A percentile compares a stretch with the other conserved stretches of the same genome.
Conservation (phyloP, 2,888 invertebrate species). For the Toxonevra muliebris region DNA sequence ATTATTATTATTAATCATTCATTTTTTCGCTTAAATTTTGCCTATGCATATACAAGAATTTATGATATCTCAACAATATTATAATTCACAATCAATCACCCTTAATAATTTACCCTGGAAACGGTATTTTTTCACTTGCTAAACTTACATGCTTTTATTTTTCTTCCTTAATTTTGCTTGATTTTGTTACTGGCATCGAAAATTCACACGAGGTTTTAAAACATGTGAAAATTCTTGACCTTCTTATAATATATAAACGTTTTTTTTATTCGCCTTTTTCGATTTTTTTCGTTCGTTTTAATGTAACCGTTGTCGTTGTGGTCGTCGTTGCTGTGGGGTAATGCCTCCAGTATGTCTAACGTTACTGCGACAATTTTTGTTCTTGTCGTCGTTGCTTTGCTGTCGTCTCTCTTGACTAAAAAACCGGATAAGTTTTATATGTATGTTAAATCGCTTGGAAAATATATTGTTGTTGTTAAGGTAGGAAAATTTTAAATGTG, state of each 20-base stretch:
- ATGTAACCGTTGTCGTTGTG: conserved; percentile 1
- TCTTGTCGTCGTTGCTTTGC: no score
- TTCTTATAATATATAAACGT: conserved; percentile 17
- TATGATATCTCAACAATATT: no score
- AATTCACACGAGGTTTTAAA: background rate
- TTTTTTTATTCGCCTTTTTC: background rate
- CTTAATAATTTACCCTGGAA: background rate
- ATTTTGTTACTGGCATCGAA: background rate
- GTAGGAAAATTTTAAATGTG: no score
- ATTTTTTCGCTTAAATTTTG: no score
- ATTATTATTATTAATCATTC: no score
- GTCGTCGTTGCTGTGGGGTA: background rate
- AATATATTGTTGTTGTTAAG: no score
- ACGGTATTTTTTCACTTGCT: background rate
- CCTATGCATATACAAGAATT: no score
- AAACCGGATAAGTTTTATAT: no score
- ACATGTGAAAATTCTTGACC: conserved; percentile 32
- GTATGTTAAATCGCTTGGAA: no score
- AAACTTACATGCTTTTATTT: background rate
- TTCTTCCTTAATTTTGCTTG: background rate
- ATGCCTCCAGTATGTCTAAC: background rate
- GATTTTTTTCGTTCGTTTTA: background rate
- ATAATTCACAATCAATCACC: background rate
- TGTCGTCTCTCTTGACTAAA: no score
- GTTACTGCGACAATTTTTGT: background rate